Evolutionary conservation across 2,113 vertebrate genomes (phyloP), one percentile per base, ranked within the genome.

Genomic region (Falcunculus frontatus): DNA sequence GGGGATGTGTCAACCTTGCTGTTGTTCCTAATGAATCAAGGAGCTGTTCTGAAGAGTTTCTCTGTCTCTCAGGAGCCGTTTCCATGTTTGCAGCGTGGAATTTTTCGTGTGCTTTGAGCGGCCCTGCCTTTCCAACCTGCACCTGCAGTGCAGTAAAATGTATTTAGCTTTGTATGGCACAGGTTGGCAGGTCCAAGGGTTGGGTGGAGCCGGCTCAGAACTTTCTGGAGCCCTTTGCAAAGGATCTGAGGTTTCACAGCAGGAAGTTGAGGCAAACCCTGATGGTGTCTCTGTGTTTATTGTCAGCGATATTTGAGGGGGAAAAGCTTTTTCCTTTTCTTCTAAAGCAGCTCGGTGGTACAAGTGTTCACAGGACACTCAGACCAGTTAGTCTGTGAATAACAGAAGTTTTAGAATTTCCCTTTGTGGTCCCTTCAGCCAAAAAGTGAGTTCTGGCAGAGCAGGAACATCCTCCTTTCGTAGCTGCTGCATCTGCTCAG

Each of bases 11-110:
- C 96, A 92, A 89, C 85, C 74, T 90, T 80, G 78, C 77, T 93
- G 91, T 72, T 89, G 87, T 75, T 97, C 90, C 91, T 92, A 80
- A 81, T 95, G 95, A 95, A 95, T 96, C 94, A 81, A 93, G 90
- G 57, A 96, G 91, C 86, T 88, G 50, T 94, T 97, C 46, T 88
- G 91, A 87, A 95, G 87, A 80, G 68, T 76, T 77, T 50, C 91
- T 85, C 72, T 3, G 78, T 93, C 94, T 96, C 93, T 86, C 79
- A 88, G 94, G 90, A 88, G 90, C 93, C 1, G 50, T 88, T 93
- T 85, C 90, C 70, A 29, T 7, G 41, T 93, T 89, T 84, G 94
- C 93, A 73, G 26, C 1, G 7, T 67, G 14, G 16, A 86, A 67
- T 50, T 76, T 55, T 55, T 42, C 15, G 4, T 32, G 57, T 8